Evolutionary conservation across 2,113 vertebrate genomes (phyloP).

Genomic region (Channa maculata): DNA sequence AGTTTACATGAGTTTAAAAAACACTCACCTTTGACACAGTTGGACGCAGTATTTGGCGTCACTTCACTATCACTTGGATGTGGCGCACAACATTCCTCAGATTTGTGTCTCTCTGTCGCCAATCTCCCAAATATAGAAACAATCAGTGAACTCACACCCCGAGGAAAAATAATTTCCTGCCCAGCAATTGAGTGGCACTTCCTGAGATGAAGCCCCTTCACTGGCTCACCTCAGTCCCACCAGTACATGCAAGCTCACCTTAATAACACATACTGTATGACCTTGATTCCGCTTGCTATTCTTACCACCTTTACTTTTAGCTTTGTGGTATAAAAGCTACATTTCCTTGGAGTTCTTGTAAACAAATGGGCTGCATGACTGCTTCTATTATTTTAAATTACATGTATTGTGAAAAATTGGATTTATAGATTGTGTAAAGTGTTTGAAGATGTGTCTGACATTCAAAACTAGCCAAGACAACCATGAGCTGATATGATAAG

Average conservation of each 20-base stretch:
- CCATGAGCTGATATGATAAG: constrained; percentile 1
- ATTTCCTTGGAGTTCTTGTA: neutral
- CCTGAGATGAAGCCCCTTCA: constrained; percentile 34
- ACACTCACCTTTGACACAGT: constrained; percentile 44
- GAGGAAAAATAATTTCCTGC: constrained; percentile 77
- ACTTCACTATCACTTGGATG: neutral
- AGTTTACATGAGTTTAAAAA: neutral
- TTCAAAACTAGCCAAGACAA: constrained; percentile 5
- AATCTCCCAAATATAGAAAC: constrained; percentile 76
- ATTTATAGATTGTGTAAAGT: constrained; percentile 1
- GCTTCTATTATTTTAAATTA: constrained; percentile 5
- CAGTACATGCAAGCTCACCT: constrained; percentile 7
- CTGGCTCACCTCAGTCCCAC: constrained; percentile 1
- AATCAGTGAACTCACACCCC: constrained; percentile 60
- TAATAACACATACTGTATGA: constrained; percentile 51
- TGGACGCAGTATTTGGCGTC: constrained; percentile 13
- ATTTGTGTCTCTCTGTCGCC: constrained; percentile 28
- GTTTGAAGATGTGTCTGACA: constrained; percentile 25
- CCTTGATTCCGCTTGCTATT: constrained; percentile 72
- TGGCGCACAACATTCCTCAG: constrained; percentile 22
- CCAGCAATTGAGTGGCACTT: constrained; percentile 1
- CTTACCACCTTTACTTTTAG: constrained; percentile 39
- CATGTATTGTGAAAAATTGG: constrained; percentile 24
- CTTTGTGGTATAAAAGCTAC: constrained; percentile 20
- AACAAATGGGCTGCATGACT: neutral